These are phyloP conservation scores for Nasonia giraulti DNA, from an alignment of 1,140 invertebrate species.

Conservation along the genomic window DNA sequence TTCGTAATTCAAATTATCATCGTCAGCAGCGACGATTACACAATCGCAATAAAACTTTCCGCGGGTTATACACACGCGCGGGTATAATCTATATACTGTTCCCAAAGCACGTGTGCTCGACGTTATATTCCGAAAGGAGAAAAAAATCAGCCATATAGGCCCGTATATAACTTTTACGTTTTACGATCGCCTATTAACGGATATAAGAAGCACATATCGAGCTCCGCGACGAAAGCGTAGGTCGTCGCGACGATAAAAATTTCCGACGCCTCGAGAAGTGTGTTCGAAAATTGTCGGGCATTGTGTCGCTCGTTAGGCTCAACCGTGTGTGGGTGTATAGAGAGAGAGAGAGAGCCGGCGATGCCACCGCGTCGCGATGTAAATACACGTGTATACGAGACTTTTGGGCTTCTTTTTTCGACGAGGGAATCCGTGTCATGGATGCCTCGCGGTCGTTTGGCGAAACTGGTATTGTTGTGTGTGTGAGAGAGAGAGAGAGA, in stretches of 20 bases:
- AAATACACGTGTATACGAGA: slow-evolving; percentile 43
- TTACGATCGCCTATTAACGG: slow-evolving; percentile 41
- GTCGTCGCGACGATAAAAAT: slow-evolving; percentile 39
- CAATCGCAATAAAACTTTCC: background rate
- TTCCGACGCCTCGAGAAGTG: background rate
- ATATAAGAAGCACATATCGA: slow-evolving; percentile 34
- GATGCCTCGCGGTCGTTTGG: background rate
- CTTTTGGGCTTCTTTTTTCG: background rate
- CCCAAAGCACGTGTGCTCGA: background rate
- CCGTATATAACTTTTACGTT: background rate
- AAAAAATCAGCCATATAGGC: background rate
- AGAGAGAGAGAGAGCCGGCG: slow-evolving; percentile 25
- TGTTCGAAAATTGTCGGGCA: slow-evolving; percentile 54
- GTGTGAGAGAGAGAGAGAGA: background rate
- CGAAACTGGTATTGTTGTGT: too few species aligned
- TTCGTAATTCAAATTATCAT: background rate
- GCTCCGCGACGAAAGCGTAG: slow-evolving; percentile 41
- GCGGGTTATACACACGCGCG: too few species aligned
- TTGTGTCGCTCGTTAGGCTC: slow-evolving; percentile 56
- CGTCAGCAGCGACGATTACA: background rate
- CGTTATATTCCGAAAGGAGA: background rate
- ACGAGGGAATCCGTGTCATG: background rate
- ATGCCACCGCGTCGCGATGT: slow-evolving; percentile 44
- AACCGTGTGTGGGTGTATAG: slow-evolving; percentile 55
- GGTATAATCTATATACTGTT: background rate